phyloP scores from a whole-genome alignment of 2,888 invertebrate species.

The Campopleginae sp. region DNA sequence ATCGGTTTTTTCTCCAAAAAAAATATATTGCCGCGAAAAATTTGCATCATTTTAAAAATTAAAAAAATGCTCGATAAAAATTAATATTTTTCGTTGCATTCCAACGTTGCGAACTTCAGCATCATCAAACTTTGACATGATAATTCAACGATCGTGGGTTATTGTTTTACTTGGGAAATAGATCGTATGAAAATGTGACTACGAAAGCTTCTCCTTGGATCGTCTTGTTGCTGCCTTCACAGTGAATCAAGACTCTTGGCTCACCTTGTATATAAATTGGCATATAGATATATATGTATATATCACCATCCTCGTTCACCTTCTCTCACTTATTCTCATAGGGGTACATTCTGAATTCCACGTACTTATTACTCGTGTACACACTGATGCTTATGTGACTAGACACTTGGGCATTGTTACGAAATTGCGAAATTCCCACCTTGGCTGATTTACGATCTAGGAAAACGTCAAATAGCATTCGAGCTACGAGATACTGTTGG shows the following conservation, averaged over 20 bases:
- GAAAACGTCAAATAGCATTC: constrained; percentile 1
- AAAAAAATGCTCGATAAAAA: no score
- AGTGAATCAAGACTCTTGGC: neutral
- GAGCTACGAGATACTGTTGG: neutral
- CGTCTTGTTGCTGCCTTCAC: neutral
- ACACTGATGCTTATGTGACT: constrained; percentile 15
- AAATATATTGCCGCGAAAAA: no score
- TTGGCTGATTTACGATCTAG: constrained; percentile 18
- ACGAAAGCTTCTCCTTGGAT: neutral
- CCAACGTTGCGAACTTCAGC: no score
- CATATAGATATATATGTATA: constrained; percentile 18
- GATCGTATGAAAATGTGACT: neutral
- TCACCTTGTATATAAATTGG: neutral
- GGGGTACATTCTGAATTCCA: constrained; percentile 20
- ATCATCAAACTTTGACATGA: no score
- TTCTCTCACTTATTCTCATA: constrained; percentile 41
- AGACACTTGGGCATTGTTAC: constrained; percentile 29
- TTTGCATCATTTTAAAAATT: no score
- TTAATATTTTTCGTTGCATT: no score
- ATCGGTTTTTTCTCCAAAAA: no score
- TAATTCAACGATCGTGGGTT: no score
- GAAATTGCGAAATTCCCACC: constrained; percentile 22
- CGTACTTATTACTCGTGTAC: constrained; percentile 11
- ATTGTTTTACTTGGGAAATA: neutral
- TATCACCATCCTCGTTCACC: constrained; percentile 47